Base-by-base conservation (phyloP, 2,888 invertebrate genomes). In the Caenorhabditis sinica region DNA sequence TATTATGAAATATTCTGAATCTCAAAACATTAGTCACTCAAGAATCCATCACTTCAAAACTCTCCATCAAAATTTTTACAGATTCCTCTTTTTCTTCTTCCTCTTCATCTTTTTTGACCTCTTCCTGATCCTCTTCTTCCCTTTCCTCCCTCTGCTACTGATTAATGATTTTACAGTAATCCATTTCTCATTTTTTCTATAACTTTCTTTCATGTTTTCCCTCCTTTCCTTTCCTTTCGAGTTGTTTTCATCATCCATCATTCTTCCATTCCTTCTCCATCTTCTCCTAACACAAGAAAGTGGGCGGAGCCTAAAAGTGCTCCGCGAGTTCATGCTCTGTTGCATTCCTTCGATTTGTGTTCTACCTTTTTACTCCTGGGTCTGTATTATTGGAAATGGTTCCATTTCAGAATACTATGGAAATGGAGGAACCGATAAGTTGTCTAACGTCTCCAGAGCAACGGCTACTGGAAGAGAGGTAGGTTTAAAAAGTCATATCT, bases 371-470 rank as follows among this genome's bases (percentile, higher is more conserved):
- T 51, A 28, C 25, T 30, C 51, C n/a, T 40, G n/a, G n/a, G n/a
- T n/a, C n/a, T n/a, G n/a, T 49, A 13, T 60, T 51, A 4, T 40
- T 5, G 11, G 6, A 40, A 28, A 45, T 61, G 69, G 33, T 79
- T 53, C 51, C 43, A 23, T 60, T 71, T 69, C 71, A 69, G 71
- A 28, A 61, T 30, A 66, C 30, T 33, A 77, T 79, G 79, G 79
- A 79, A 72, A 76, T 72, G 73, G 72, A 83, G 51, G 82, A 83
- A 40, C 68, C 82, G 25, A 73, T 72, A 72, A 79, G 79, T 58
- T 83, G 83, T 56, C 43, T 83, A 11, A 65, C 83, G 36, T 69
- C 83, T 23, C 83, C 83, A 9, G 83, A 83, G 56, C 83, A 83
- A n/a, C 69, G 83, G 20, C 45, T 83, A 1, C 33, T 83, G 13